These are phyloP conservation scores for Clarias pachynema DNA, from an alignment of 2,797 vertebrate genomes.

Conservation along the genomic window DNA sequence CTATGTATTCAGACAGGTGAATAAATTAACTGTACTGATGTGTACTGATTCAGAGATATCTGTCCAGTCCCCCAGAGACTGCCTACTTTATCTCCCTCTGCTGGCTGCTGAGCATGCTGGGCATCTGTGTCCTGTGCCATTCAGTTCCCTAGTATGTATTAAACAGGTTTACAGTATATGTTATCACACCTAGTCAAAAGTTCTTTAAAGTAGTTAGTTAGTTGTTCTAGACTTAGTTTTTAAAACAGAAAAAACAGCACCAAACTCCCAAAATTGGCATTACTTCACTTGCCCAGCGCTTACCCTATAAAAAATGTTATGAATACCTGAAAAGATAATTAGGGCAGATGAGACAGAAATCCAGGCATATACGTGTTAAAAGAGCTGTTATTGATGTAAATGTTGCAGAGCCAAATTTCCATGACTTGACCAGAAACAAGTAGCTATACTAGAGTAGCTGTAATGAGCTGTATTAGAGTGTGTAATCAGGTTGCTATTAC, in stretches of 20 bases:
- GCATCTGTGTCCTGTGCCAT: neutral
- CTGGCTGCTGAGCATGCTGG: slow-evolving; percentile 37
- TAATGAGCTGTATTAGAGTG: neutral
- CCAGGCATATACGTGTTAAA: neutral
- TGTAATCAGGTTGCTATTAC: too few species aligned
- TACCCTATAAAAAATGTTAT: neutral
- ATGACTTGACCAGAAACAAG: neutral
- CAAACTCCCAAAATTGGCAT: neutral
- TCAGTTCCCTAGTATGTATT: neutral
- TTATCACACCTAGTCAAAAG: neutral
- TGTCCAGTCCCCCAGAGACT: slow-evolving; percentile 37
- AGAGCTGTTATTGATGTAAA: neutral
- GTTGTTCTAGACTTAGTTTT: neutral
- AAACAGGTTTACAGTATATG: neutral
- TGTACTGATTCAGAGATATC: neutral
- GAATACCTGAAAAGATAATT: neutral
- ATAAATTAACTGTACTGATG: neutral
- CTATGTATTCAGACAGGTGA: slow-evolving; percentile 9
- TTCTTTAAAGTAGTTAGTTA: neutral
- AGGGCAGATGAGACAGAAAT: neutral
- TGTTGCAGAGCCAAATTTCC: neutral
- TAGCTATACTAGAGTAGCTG: too few species aligned
- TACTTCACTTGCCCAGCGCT: neutral
- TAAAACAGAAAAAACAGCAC: neutral
- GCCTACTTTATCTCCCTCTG: slow-evolving; percentile 52